Conservation (phyloP, 2,113 vertebrate species). For the Ailurus styani region DNA sequence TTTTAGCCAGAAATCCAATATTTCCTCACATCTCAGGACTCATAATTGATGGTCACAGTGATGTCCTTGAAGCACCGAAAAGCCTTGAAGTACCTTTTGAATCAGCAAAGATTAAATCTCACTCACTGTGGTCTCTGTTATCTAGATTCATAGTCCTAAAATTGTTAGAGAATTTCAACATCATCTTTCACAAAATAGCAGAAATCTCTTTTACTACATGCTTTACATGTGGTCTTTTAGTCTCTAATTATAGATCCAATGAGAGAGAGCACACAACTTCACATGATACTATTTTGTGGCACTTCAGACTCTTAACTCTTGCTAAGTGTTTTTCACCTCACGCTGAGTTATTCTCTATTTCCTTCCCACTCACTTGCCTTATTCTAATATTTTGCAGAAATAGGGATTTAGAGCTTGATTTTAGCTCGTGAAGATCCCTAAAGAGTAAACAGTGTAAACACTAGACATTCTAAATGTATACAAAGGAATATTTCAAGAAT, state of each 20-base stretch:
- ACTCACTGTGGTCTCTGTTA: not conserved
- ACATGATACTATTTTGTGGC: too few species aligned
- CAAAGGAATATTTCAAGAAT: not conserved
- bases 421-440: not conserved
- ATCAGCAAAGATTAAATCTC: constrained; percentile 18
- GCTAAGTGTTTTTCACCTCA: not conserved
- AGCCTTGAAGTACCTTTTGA: not conserved
- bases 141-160: not conserved
- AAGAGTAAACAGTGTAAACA: not conserved
- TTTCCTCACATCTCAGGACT: not conserved
- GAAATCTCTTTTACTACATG: not conserved
- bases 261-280: not conserved
- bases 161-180: not conserved
- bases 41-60: not conserved
- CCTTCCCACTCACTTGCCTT: not conserved
- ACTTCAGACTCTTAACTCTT: not conserved
- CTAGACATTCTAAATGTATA: not conserved
- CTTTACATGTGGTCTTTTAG: not conserved
- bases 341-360: not conserved
- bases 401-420: not conserved
- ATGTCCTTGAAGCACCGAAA: not conserved
- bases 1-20: not conserved
- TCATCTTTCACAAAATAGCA: not conserved
- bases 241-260: not conserved
- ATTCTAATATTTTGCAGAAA: not conserved